Evolutionary conservation across 1,140 invertebrate genomes (phyloP).

Genomic region (Calycopis cecrops): DNA sequence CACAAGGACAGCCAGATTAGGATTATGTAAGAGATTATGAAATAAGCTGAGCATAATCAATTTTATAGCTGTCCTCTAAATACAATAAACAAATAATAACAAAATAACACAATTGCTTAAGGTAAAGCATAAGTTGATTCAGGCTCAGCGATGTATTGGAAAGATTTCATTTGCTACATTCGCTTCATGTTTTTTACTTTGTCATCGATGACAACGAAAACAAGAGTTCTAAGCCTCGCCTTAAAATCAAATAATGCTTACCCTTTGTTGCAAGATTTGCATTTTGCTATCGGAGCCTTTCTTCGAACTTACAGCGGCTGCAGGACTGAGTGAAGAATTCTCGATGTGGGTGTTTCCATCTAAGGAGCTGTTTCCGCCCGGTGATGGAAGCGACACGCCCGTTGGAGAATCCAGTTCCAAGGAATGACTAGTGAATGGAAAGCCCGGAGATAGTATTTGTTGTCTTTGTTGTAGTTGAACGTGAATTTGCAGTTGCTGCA

Average conservation of each 20-base stretch:
- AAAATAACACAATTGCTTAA: constrained; percentile 40
- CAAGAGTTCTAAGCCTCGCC: constrained; percentile 68
- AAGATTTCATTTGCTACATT: constrained; percentile 45
- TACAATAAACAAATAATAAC: constrained; percentile 30
- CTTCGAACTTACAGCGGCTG: constrained; percentile 78
- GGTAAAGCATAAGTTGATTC: constrained; percentile 81
- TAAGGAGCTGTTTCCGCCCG: constrained; percentile 81
- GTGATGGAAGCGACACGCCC: constrained; percentile 86
- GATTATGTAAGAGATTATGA: constrained; percentile 27
- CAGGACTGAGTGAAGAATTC: constrained; percentile 77
- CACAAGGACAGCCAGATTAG: constrained; percentile 29
- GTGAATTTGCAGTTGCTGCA: constrained; percentile 83
- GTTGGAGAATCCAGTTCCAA: constrained; percentile 85
- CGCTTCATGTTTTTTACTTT: constrained; percentile 38
- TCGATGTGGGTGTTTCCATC: constrained; percentile 78
- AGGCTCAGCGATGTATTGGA: constrained; percentile 70
- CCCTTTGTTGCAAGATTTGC: constrained; percentile 89
- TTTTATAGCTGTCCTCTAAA: constrained; percentile 31
- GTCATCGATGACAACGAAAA: constrained; percentile 46
- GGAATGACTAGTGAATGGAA: constrained; percentile 81
- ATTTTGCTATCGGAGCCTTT: constrained; percentile 82
- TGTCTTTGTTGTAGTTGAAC: constrained; percentile 79
- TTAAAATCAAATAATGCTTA: constrained; percentile 81
- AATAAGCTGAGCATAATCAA: constrained; percentile 58
- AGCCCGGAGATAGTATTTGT: constrained; percentile 80